Conservation (phyloP, 2,888 invertebrate genomes). For the Keiferia lycopersicella region DNA sequence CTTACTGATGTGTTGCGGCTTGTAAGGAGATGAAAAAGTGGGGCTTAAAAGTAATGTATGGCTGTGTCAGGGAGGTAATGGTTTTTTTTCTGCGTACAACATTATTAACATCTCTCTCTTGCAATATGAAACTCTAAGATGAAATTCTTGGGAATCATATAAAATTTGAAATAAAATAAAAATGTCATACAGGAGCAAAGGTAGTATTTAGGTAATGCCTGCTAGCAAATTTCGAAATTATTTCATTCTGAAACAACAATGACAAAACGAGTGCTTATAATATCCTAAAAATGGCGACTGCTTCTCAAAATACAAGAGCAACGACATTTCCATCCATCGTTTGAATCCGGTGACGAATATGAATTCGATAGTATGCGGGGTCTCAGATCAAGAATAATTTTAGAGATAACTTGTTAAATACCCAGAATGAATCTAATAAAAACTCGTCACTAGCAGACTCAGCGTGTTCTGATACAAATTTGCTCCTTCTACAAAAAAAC, state of each 20-base stretch:
- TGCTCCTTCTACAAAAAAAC: no score
- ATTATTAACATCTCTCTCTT: not conserved
- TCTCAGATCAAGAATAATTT: not conserved
- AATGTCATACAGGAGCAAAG: no score
- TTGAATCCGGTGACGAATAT: constrained; percentile 45
- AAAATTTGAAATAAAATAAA: no score
- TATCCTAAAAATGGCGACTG: not conserved
- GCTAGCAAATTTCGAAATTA: no score
- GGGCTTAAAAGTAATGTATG: constrained; percentile 28
- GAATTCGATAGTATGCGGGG: constrained; percentile 35
- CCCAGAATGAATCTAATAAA: no score
- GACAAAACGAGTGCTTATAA: no score
- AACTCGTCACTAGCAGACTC: no score
- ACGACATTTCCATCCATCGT: not conserved
- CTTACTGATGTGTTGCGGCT: constrained; percentile 39
- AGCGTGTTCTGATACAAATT: no score
- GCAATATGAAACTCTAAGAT: not conserved
- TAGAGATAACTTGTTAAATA: not conserved
- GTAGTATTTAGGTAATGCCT: no score
- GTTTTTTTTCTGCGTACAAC: constrained; percentile 27
- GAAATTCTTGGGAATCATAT: no score
- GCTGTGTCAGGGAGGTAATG: constrained; percentile 28
- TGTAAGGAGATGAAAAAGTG: constrained; percentile 37
- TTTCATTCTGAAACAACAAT: no score
- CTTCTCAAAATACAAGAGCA: not conserved